Evolutionary conservation across 2,888 invertebrate species (phyloP).

Genomic region (Chirona hameri): DNA sequence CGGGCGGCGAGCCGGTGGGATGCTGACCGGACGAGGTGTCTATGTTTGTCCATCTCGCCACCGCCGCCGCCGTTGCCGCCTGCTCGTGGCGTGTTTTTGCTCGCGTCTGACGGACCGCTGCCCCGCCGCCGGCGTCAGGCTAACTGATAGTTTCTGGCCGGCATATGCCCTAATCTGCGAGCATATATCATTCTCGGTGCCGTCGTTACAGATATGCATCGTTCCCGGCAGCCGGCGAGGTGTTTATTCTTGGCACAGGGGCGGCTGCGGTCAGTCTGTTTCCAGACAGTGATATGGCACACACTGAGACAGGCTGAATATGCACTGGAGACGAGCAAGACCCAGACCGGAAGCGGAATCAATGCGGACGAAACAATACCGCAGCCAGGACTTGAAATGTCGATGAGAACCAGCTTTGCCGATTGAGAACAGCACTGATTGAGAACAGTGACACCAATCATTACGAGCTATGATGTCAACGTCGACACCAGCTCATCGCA

Average conservation of each 20-base stretch:
- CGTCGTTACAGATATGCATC: background rate
- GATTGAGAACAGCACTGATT: too few species aligned
- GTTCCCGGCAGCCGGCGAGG: background rate
- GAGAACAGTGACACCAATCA: too few species aligned
- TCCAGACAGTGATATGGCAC: background rate
- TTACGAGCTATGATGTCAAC: too few species aligned
- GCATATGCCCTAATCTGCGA: slow-evolving; percentile 2
- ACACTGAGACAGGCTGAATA: background rate
- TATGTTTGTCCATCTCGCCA: background rate
- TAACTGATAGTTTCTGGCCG: slow-evolving; percentile 24
- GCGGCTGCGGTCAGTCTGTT: background rate
- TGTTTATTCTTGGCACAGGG: background rate
- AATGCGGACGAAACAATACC: too few species aligned
- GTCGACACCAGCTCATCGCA: too few species aligned
- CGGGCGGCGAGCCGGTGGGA: too few species aligned
- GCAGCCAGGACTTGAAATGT: too few species aligned
- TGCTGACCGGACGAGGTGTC: background rate
- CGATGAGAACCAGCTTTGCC: too few species aligned
- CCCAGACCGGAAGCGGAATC: too few species aligned
- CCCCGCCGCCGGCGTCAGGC: background rate
- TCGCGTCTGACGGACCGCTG: background rate
- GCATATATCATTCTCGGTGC: background rate
- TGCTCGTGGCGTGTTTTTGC: background rate
- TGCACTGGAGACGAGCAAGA: too few species aligned
- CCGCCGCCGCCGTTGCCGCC: background rate